Evolutionary conservation across 2,113 vertebrate genomes (phyloP).

Genomic region (Toxotes chatareus): DNA sequence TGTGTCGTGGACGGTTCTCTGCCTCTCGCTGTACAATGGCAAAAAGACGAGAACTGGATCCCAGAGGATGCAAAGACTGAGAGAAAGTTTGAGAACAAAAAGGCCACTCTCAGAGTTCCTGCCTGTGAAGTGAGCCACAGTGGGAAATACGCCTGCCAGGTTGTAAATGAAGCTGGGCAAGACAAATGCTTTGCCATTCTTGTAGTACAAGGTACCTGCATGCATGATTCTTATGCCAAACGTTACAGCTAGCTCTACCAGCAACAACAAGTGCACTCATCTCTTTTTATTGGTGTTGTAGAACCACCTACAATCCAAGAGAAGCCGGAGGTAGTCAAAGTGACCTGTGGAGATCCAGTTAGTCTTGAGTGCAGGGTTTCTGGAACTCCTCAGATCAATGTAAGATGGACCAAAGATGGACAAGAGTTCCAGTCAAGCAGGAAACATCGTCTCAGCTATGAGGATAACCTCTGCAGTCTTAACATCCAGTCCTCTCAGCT

Average conservation of each 20-base stretch:
- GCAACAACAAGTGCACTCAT: slow-evolving; percentile 6
- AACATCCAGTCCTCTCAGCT: slow-evolving; percentile 88
- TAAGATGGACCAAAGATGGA: slow-evolving; percentile 92
- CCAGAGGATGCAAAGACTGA: slow-evolving; percentile 86
- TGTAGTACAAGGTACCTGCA: slow-evolving; percentile 90
- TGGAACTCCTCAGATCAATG: slow-evolving; percentile 90
- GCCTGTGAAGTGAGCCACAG: slow-evolving; percentile 85
- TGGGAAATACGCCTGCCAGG: slow-evolving; percentile 92
- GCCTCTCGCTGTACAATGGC: slow-evolving; percentile 90
- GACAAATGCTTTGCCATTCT: slow-evolving; percentile 92
- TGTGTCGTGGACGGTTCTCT: slow-evolving; percentile 86
- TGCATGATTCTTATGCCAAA: background rate
- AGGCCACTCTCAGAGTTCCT: slow-evolving; percentile 86
- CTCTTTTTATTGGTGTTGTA: slow-evolving; percentile 69
- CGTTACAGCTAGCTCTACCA: background rate
- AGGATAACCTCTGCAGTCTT: slow-evolving; percentile 89
- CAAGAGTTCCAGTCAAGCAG: slow-evolving; percentile 88
- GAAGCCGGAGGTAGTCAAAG: slow-evolving; percentile 88
- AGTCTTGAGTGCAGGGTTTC: slow-evolving; percentile 90
- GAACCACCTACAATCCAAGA: slow-evolving; percentile 91
- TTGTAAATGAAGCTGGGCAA: slow-evolving; percentile 90
- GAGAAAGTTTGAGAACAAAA: slow-evolving; percentile 84
- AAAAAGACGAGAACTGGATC: slow-evolving; percentile 91
- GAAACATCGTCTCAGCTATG: slow-evolving; percentile 88
- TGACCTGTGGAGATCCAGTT: slow-evolving; percentile 90